A percentile compares a stretch with the other conserved stretches of the same genome.
Evolutionary conservation across 1,140 invertebrate genomes (phyloP).

Genomic region (Drosophila nebulosa): DNA sequence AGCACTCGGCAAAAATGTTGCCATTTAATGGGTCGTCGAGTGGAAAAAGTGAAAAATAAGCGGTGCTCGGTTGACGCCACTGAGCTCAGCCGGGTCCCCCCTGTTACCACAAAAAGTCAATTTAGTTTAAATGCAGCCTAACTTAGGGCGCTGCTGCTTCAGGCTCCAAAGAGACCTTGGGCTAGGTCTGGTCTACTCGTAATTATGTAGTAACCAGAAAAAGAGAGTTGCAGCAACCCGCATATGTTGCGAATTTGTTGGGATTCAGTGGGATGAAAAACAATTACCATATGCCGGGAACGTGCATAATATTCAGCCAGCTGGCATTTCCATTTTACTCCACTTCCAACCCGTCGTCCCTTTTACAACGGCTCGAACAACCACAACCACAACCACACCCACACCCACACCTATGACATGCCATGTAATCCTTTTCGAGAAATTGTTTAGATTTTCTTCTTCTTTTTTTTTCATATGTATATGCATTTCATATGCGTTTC

Average conservation of each 20-base stretch:
- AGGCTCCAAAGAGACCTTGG: constrained; percentile 32
- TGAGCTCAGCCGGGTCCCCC: neutral
- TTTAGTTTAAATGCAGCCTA: constrained; percentile 58
- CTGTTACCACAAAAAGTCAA: too few species aligned
- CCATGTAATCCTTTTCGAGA: constrained; percentile 65
- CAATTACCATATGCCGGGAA: constrained; percentile 60
- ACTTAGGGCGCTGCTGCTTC: constrained; percentile 30
- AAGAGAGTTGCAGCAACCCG: constrained; percentile 1
- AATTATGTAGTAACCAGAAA: constrained; percentile 43
- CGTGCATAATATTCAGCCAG: constrained; percentile 10
- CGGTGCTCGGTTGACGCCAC: constrained; percentile 3
- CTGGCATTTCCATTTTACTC: constrained; percentile 5
- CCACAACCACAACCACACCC: neutral
- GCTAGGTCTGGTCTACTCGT: constrained; percentile 18
- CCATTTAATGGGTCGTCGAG: constrained; percentile 63
- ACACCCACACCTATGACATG: constrained; percentile 2
- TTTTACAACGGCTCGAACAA: neutral
- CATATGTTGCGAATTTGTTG: constrained; percentile 8
- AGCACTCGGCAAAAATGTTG: constrained; percentile 31
- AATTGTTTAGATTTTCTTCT: constrained; percentile 68
- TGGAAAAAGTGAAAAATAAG: constrained; percentile 71
- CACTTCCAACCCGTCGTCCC: neutral
- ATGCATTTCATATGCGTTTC: constrained; percentile 43
- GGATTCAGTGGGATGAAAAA: constrained; percentile 45
- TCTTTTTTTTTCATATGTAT: neutral